phyloP scores from a whole-genome alignment of 1,140 invertebrate genomes.

The Brachionus plicatilis region DNA sequence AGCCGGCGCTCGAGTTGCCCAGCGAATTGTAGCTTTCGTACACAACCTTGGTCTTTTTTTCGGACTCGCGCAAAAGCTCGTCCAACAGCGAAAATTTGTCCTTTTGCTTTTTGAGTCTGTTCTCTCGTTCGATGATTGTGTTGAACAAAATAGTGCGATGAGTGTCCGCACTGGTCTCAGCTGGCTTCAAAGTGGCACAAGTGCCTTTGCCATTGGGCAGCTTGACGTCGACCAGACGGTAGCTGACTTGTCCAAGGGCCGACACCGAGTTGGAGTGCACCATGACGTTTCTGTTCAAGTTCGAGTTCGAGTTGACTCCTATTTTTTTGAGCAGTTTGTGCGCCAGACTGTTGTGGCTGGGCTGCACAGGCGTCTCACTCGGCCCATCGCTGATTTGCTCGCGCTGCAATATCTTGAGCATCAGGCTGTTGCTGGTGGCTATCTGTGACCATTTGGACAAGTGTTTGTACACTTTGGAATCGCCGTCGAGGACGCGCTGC shows the following conservation, averaged over 20 bases:
- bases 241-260: background rate
- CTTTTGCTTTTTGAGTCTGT: conserved; percentile 31
- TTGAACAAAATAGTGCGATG: background rate
- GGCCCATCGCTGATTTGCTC: background rate
- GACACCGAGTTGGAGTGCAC: background rate
- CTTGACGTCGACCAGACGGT: background rate
- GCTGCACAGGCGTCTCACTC: background rate
- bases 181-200: background rate
- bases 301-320: background rate
- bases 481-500: background rate
- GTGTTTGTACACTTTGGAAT: conserved; percentile 32
- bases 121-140: conserved; percentile 21
- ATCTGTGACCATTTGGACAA: conserved; percentile 22
- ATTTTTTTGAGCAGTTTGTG: conserved; percentile 13
- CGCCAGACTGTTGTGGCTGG: background rate
- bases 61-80: background rate
- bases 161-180: background rate
- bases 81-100: conserved; percentile 23
- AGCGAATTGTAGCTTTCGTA: conserved; percentile 6
- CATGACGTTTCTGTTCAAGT: background rate
- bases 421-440: conserved; percentile 11
- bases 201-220: background rate
- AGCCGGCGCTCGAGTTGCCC: background rate
- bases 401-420: conserved; percentile 29
- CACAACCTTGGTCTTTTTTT: conserved; percentile 6